Percentiles rank a stretch among this genome's conserved stretches.
These are phyloP conservation scores for Monoplex corrugatus DNA, from an alignment of 2,888 invertebrate genomes.

Conservation along the genomic window DNA sequence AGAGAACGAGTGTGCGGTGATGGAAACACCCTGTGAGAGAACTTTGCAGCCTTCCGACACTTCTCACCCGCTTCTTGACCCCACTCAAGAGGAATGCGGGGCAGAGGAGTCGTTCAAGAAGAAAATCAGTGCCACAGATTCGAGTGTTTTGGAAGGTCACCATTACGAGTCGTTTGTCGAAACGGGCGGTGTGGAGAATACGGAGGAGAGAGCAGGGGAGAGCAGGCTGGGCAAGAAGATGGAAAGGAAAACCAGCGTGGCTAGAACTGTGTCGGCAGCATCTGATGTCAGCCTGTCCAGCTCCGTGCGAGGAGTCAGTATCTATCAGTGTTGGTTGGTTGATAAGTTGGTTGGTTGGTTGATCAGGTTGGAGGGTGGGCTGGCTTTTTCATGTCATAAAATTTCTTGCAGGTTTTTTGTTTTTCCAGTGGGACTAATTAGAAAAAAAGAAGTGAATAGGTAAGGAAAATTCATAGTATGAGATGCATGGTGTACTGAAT, in stretches of 20 bases:
- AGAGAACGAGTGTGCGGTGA: slow-evolving; percentile 11
- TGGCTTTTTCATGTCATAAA: too few species aligned
- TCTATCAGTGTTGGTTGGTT: background rate
- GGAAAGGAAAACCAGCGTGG: background rate
- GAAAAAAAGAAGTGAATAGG: too few species aligned
- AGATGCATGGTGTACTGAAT: too few species aligned
- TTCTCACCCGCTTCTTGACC: slow-evolving; percentile 23
- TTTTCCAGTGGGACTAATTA: too few species aligned
- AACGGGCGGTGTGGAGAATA: background rate
- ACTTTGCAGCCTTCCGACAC: slow-evolving; percentile 5
- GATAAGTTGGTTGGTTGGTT: background rate
- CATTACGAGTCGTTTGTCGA: slow-evolving; percentile 31
- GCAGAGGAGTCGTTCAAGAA: background rate
- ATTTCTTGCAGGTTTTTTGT: too few species aligned
- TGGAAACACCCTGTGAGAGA: background rate
- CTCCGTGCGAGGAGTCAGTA: background rate
- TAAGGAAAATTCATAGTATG: too few species aligned
- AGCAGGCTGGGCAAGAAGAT: background rate
- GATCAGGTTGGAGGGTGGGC: background rate
- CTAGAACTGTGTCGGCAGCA: background rate
- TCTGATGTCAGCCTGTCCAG: background rate
- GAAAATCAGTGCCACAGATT: background rate
- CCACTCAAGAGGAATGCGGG: background rate
- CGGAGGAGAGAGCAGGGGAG: background rate
- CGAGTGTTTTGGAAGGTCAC: background rate